These are phyloP conservation scores for Drosophila histrio DNA, from an alignment of 2,888 invertebrate species.

Conservation along the genomic window DNA sequence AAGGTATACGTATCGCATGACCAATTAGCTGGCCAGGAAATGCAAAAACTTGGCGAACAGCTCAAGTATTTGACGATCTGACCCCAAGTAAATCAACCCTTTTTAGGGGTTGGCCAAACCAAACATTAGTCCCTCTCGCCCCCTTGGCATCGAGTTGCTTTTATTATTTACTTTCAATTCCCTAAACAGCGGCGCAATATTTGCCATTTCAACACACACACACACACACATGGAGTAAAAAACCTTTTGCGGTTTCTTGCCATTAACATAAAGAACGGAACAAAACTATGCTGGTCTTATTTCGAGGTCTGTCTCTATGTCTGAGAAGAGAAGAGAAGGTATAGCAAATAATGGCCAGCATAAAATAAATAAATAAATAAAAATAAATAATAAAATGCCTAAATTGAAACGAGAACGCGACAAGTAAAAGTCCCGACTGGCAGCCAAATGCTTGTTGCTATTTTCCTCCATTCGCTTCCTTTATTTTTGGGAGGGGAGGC, in stretches of 20 bases:
- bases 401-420: slow-evolving; percentile 58
- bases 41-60: slow-evolving; percentile 34
- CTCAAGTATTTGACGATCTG: slow-evolving; percentile 39
- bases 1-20: slow-evolving; percentile 61
- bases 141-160: slow-evolving; percentile 13
- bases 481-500: neutral
- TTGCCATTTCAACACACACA: slow-evolving; percentile 47
- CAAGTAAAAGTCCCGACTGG: slow-evolving; percentile 34
- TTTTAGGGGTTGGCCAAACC: slow-evolving; percentile 26
- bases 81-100: slow-evolving; percentile 55
- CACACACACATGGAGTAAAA: slow-evolving; percentile 14
- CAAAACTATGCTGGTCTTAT: slow-evolving; percentile 26
- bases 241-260: slow-evolving; percentile 64
- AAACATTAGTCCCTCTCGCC: slow-evolving; percentile 5
- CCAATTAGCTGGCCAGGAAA: slow-evolving; percentile 63
- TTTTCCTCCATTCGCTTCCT: slow-evolving; percentile 24
- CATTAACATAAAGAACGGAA: slow-evolving; percentile 68
- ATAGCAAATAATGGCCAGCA: slow-evolving; percentile 42
- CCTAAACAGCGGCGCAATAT: slow-evolving; percentile 60
- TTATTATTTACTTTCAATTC: slow-evolving; percentile 75
- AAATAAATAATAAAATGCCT: slow-evolving; percentile 64
- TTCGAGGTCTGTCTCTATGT: neutral
- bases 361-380: slow-evolving; percentile 60
- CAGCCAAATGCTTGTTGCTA: slow-evolving; percentile 64
- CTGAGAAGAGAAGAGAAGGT: neutral